Evolutionary conservation across 2,113 vertebrate species (phyloP).

Genomic region (Heliornis fulica): DNA sequence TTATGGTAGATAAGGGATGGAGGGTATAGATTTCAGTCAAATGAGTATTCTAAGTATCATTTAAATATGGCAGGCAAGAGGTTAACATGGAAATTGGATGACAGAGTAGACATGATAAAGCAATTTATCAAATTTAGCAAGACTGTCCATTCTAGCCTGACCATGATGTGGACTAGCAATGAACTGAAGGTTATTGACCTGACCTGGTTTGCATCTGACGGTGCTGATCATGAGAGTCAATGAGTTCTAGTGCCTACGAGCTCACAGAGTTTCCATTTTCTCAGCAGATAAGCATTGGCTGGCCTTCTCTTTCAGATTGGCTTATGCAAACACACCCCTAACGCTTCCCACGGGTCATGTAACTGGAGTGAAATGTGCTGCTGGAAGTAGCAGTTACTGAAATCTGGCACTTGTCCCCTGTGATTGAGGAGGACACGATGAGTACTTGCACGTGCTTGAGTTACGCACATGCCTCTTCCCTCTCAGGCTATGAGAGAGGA

Average conservation of each 20-base stretch:
- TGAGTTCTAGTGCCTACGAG: background rate
- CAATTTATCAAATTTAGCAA: background rate
- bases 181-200: conserved; percentile 33
- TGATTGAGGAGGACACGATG: background rate
- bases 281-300: background rate
- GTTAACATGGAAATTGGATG: background rate
- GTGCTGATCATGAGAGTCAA: background rate
- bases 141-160: background rate
- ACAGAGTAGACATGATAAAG: background rate
- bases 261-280: background rate
- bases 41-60: background rate
- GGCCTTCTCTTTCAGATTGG: background rate
- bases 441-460: background rate
- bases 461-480: background rate
- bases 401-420: background rate
- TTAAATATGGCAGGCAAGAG: background rate
- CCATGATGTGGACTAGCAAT: background rate
- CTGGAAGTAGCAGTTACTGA: background rate
- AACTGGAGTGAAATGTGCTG: background rate
- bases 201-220: background rate
- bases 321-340: background rate
- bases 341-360: background rate
- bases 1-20: background rate
- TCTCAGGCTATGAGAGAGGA: background rate
- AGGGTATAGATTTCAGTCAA: background rate